Conservation (phyloP, 1,140 invertebrate species). For the Meloidogyne exigua region DNA sequence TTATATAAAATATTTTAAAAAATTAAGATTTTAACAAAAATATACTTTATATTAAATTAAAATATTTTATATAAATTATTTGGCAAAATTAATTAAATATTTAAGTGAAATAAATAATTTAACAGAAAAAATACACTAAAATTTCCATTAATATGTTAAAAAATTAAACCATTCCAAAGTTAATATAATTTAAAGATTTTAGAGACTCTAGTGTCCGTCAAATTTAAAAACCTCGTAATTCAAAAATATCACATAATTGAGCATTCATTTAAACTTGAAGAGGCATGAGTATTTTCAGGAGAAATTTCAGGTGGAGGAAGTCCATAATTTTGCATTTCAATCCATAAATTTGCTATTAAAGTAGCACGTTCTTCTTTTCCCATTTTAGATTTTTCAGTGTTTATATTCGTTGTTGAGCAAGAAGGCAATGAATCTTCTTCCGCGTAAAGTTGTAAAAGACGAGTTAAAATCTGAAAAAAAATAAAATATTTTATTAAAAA, state of each 20-base stretch:
- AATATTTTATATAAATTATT: too few relatives aligned
- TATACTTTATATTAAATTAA: too few relatives aligned
- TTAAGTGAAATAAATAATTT: too few relatives aligned
- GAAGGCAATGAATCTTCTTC: conserved; percentile 13
- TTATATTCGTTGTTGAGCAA: not conserved
- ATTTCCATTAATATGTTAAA: too few relatives aligned
- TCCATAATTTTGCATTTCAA: conserved; percentile 38
- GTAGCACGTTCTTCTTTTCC: conserved; percentile 19
- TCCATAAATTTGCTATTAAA: conserved; percentile 33
- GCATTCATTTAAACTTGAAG: conserved; percentile 19
- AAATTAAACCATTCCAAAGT: too few relatives aligned
- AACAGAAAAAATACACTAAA: too few relatives aligned
- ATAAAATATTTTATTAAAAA: not conserved
- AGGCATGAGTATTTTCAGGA: not conserved
- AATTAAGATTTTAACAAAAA: not conserved
- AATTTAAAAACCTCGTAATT: too few relatives aligned
- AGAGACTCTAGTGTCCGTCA: too few relatives aligned
- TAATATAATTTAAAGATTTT: too few relatives aligned
- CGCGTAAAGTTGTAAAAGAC: conserved; percentile 32
- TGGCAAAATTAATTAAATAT: too few relatives aligned
- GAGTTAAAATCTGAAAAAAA: conserved; percentile 21
- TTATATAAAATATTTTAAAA: not conserved
- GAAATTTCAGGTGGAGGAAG: conserved; percentile 36
- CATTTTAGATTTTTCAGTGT: conserved; percentile 6
- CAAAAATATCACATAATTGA: conserved; percentile 20